These are phyloP conservation scores for Xiphophorus couchianus DNA, from an alignment of 2,113 vertebrate species.

Conservation along the genomic window DNA sequence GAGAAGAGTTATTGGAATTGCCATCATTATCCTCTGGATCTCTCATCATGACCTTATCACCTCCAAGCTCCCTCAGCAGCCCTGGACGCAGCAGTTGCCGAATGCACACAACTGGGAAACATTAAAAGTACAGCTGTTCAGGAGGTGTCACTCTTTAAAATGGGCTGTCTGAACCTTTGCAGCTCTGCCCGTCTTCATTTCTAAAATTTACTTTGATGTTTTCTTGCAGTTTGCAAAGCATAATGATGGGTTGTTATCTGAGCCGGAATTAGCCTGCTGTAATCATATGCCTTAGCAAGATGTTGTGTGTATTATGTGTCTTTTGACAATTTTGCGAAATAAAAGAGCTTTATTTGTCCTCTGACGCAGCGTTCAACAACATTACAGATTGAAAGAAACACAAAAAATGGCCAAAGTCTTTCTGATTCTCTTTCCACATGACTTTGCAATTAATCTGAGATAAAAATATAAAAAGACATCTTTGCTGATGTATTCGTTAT, in stretches of 20 bases:
- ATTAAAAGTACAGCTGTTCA: slow-evolving; percentile 36
- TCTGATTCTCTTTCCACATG: slow-evolving; percentile 1
- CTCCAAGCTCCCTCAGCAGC: slow-evolving; percentile 38
- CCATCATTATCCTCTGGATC: slow-evolving; percentile 68
- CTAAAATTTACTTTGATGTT: slow-evolving; percentile 1
- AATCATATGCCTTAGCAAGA: slow-evolving; percentile 3
- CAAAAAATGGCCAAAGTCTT: not conserved
- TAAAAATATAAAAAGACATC: not conserved
- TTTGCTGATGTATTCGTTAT: not conserved
- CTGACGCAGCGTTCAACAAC: not conserved
- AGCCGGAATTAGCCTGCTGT: not conserved
- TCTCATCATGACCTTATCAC: slow-evolving; percentile 65
- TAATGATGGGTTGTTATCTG: not conserved
- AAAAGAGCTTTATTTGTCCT: not conserved
- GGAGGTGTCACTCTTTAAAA: slow-evolving; percentile 16
- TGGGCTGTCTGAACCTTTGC: not conserved
- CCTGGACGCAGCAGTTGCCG: slow-evolving; percentile 20
- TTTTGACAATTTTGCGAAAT: not conserved
- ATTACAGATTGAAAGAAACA: not conserved
- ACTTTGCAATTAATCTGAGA: not conserved
- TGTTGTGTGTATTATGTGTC: not conserved
- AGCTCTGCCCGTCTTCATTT: not conserved
- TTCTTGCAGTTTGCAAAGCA: not conserved
- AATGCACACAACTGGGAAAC: slow-evolving; percentile 41
- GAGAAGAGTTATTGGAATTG: slow-evolving; percentile 61